phyloP scores from a whole-genome alignment of 2,113 vertebrate genomes.

The Takifugu flavidus region DNA sequence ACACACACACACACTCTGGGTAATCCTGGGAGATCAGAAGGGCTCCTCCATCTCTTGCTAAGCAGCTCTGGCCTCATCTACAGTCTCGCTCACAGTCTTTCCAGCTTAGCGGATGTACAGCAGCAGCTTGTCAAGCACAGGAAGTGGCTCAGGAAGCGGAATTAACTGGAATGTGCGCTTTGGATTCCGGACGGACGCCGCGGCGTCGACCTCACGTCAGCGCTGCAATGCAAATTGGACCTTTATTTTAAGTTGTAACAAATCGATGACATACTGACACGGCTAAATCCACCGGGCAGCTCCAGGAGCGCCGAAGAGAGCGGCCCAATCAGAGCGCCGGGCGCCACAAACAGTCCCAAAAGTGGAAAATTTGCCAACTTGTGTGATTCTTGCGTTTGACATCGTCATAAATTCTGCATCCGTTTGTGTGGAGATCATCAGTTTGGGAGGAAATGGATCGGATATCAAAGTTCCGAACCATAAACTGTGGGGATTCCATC shows the following conservation, averaged over 20 bases:
- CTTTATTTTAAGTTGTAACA: conserved; percentile 17
- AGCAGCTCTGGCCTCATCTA: conserved; percentile 52
- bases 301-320: too few species aligned
- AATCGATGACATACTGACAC: conserved; percentile 11
- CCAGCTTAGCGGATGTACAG: conserved; percentile 56
- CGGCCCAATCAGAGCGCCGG: neutral
- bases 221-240: conserved; percentile 22
- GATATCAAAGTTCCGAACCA: too few species aligned
- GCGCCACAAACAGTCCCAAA: too few species aligned
- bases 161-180: conserved; percentile 62
- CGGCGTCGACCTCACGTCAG: conserved; percentile 14
- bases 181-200: conserved; percentile 32
- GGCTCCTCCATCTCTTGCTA: conserved; percentile 64
- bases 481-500: too few species aligned
- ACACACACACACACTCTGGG: conserved; percentile 4
- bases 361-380: too few species aligned
- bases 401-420: neutral
- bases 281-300: neutral
- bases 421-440: neutral
- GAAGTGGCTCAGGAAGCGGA: conserved; percentile 58
- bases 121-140: conserved; percentile 63
- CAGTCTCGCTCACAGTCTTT: conserved; percentile 55
- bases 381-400: too few species aligned
- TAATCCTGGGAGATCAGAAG: conserved; percentile 68
- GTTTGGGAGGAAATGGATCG: neutral